phyloP scores from a whole-genome alignment of 2,113 vertebrate species.

The Macrotis lagotis region DNA sequence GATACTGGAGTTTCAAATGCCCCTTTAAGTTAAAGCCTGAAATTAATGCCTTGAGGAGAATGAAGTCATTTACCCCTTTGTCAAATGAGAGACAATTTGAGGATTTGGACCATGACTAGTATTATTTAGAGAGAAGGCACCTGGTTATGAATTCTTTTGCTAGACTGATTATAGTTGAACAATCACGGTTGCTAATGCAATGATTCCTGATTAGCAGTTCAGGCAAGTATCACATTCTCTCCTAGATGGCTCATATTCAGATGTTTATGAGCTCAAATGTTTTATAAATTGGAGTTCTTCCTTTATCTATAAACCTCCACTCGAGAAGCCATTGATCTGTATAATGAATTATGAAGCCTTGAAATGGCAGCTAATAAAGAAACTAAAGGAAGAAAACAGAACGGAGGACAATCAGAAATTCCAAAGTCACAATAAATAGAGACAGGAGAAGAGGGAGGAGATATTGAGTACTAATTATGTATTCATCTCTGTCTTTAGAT shows the following conservation, averaged over 20 bases:
- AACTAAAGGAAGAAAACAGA: background rate
- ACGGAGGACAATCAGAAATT: constrained; percentile 46
- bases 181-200: constrained; percentile 51
- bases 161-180: background rate
- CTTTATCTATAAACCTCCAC: constrained; percentile 17
- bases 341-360: constrained; percentile 48
- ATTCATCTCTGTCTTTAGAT: too few species aligned
- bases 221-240: constrained; percentile 26
- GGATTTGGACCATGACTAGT: background rate
- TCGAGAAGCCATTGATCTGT: constrained; percentile 43
- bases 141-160: background rate
- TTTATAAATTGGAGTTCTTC: constrained; percentile 10
- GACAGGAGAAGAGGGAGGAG: background rate
- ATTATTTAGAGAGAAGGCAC: constrained; percentile 52
- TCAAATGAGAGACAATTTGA: constrained; percentile 40
- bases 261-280: constrained; percentile 40
- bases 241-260: constrained; percentile 47
- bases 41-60: constrained; percentile 21
- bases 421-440: constrained; percentile 10
- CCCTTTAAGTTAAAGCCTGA: constrained; percentile 47
- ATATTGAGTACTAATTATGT: background rate
- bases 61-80: constrained; percentile 9
- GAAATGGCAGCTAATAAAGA: constrained; percentile 42
- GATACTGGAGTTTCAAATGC: background rate
- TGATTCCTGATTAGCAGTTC: background rate